phyloP scores from a whole-genome alignment of 2,113 vertebrate species.

The Passer montanus region DNA sequence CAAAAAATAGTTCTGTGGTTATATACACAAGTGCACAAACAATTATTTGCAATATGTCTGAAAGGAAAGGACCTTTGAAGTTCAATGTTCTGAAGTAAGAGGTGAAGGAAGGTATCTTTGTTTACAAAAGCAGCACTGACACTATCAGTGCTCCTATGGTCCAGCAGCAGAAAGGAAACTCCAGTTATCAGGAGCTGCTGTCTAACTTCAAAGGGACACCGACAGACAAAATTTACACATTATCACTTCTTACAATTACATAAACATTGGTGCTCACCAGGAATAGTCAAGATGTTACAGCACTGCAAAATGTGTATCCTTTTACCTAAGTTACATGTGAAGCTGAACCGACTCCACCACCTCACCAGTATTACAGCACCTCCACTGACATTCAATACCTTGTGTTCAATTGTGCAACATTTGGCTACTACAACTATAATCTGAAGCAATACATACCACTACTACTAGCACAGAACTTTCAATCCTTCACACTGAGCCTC shows the following conservation, averaged over 20 bases:
- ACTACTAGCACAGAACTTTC: not conserved
- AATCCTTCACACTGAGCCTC: accelerated
- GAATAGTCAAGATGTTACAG: not conserved
- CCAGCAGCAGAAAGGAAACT: not conserved
- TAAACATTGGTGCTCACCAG: not conserved
- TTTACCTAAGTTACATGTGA: not conserved
- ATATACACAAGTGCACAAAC: not conserved
- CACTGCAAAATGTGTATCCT: not conserved
- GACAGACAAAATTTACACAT: not conserved
- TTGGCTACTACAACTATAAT: not conserved
- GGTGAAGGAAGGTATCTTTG: not conserved
- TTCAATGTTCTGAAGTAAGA: not conserved
- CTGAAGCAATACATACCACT: not conserved
- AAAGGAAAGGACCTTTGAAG: not conserved
- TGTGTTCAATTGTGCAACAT: not conserved
- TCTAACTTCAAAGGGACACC: not conserved
- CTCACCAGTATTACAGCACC: not conserved
- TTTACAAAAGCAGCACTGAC: not conserved
- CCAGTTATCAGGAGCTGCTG: not conserved
- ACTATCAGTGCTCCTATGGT: not conserved
- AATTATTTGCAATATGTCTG: not conserved
- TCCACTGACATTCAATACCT: not conserved
- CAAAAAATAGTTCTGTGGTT: not conserved
- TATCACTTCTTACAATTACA: not conserved
- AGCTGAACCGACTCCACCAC: not conserved